Conservation (phyloP, 1,140 invertebrate species). For the Adoxophyes honmai region DNA sequence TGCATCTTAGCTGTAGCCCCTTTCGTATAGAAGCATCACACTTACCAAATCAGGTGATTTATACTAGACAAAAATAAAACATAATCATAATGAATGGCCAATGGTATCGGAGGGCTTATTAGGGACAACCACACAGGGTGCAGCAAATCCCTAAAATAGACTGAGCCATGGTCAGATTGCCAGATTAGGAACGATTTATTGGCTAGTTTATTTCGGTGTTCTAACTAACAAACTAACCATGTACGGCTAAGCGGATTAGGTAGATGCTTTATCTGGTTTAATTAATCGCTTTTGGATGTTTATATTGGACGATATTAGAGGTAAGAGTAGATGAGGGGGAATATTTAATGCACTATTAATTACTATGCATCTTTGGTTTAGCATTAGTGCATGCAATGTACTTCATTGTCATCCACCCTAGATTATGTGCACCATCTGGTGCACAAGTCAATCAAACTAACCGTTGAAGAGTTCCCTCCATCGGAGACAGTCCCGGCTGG, state of each 20-base stretch:
- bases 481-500: too few relatives aligned
- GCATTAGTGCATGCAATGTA: too few relatives aligned
- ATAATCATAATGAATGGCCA: conserved; percentile 4
- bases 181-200: conserved; percentile 12
- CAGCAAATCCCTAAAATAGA: conserved; percentile 11
- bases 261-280: neutral
- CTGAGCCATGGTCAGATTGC: conserved; percentile 9
- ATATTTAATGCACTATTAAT: too few relatives aligned
- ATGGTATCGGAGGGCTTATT: neutral
- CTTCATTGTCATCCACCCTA: too few relatives aligned
- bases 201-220: conserved; percentile 6
- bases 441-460: too few relatives aligned
- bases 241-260: neutral
- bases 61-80: neutral
- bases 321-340: too few relatives aligned
- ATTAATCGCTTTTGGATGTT: neutral
- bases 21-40: too few relatives aligned
- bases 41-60: neutral
- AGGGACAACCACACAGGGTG: conserved; percentile 12
- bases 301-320: too few relatives aligned
- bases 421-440: too few relatives aligned
- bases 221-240: neutral
- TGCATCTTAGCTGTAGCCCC: too few relatives aligned
- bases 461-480: too few relatives aligned
- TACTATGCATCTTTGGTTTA: too few relatives aligned